A percentile compares a stretch with the other conserved stretches of the same genome.
phyloP scores from a whole-genome alignment of 1,140 invertebrate species.

The Heliothis subflexa region DNA sequence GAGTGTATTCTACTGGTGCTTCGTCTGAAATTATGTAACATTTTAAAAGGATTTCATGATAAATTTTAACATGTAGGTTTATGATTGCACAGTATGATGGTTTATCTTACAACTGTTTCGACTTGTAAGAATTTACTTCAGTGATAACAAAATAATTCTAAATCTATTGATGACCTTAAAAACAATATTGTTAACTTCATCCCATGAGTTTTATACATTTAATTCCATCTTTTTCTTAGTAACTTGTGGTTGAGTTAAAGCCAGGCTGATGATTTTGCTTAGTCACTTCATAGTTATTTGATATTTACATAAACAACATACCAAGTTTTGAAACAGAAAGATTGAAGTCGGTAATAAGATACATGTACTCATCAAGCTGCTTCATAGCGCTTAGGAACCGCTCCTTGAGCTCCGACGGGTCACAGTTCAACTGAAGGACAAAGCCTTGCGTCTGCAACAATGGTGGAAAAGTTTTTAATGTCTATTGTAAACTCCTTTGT shows the following conservation, averaged over 20 bases:
- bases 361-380: conserved; percentile 76
- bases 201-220: too few relatives aligned
- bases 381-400: conserved; percentile 72
- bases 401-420: conserved; percentile 72
- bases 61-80: too few relatives aligned
- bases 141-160: too few relatives aligned
- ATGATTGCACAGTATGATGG: background rate
- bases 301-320: conserved; percentile 51
- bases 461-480: background rate
- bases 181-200: too few relatives aligned
- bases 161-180: too few relatives aligned
- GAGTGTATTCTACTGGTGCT: conserved; percentile 56
- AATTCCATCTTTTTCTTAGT: too few relatives aligned
- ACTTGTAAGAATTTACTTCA: too few relatives aligned
- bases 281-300: too few relatives aligned
- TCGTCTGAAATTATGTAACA: conserved; percentile 51
- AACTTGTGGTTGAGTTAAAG: too few relatives aligned
- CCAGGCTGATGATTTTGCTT: too few relatives aligned
- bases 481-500: conserved; percentile 1
- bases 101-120: background rate
- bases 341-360: conserved; percentile 77
- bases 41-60: too few relatives aligned
- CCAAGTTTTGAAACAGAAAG: conserved; percentile 67
- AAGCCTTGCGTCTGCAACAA: conserved; percentile 68
- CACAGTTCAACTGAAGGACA: conserved; percentile 71